These are phyloP conservation scores for Ciconia maguari DNA, from an alignment of 2,113 vertebrate species.

Conservation along the genomic window DNA sequence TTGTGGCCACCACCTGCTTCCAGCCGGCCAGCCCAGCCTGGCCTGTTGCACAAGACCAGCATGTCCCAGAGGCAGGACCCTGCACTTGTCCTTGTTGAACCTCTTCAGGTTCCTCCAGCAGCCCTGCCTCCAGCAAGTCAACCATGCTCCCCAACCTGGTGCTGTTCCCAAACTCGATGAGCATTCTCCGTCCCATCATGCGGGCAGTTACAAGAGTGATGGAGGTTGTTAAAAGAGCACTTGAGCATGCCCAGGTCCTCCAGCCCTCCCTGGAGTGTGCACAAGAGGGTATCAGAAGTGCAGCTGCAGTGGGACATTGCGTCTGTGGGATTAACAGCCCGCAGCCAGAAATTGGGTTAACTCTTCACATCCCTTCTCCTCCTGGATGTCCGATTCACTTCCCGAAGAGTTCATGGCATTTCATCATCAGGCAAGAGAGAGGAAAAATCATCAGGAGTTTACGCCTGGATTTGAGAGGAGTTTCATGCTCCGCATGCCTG, in stretches of 20 bases:
- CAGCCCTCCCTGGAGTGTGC: not conserved
- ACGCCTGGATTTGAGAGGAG: not conserved
- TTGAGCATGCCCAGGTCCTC: not conserved
- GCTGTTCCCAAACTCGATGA: not conserved
- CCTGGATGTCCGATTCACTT: accelerated
- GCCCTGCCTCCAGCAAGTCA: not conserved
- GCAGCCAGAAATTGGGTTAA: not conserved
- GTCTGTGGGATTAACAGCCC: not conserved
- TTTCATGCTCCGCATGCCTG: not conserved
- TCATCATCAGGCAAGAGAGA: not conserved
- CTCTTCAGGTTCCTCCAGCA: not conserved
- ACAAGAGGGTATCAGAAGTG: not conserved
- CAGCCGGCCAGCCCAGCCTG: not conserved
- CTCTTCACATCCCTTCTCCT: not conserved
- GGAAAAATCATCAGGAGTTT: not conserved
- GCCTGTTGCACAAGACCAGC: not conserved
- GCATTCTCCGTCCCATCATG: not conserved
- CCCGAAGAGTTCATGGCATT: accelerated
- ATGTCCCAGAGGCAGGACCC: not conserved
- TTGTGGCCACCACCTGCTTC: not conserved
- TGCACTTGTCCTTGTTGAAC: not conserved
- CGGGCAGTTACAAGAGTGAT: not conserved
- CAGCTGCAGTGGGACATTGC: not conserved
- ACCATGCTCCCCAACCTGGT: accelerated
- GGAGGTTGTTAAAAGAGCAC: not conserved